Evolutionary conservation across 23 tunicate species (phyloP).

Genomic region (Aplidium turbinatum): DNA sequence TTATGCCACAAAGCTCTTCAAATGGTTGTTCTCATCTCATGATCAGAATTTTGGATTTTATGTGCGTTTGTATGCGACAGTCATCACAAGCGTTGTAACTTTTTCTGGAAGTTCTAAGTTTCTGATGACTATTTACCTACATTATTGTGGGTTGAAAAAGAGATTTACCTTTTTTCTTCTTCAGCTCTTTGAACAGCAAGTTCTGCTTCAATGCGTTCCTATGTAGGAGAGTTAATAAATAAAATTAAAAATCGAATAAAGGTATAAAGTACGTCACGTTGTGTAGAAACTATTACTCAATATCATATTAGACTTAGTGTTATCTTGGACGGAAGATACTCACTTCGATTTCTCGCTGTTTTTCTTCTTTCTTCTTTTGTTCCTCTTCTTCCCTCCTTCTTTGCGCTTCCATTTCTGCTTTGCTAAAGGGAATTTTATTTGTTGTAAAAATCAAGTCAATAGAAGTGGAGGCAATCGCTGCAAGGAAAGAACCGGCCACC

Average conservation of each 20-base stretch:
- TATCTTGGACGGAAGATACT: neutral
- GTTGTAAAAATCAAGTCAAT: too few species aligned
- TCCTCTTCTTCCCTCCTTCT: conserved; percentile 90
- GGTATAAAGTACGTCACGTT: too few species aligned
- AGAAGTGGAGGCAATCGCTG: too few species aligned
- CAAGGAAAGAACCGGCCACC: too few species aligned
- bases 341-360: conserved; percentile 76
- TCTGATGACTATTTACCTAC: too few species aligned
- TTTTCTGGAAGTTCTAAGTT: too few species aligned
- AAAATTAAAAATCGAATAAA: too few species aligned
- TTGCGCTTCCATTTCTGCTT: conserved; percentile 93
- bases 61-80: neutral
- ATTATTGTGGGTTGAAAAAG: too few species aligned
- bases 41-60: neutral
- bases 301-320: neutral
- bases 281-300: too few species aligned
- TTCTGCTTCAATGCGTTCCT: conserved; percentile 80
- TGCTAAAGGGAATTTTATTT: conserved; percentile 49
- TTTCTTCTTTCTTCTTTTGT: conserved; percentile 61
- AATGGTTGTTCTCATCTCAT: neutral
- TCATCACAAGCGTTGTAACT: too few species aligned
- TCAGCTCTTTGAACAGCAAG: conserved; percentile 57
- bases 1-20: too few species aligned
- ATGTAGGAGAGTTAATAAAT: neutral
- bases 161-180: conserved; percentile 85